These are phyloP conservation scores for Telmatherina bonti DNA, from an alignment of 2,797 vertebrate species.

Conservation along the genomic window DNA sequence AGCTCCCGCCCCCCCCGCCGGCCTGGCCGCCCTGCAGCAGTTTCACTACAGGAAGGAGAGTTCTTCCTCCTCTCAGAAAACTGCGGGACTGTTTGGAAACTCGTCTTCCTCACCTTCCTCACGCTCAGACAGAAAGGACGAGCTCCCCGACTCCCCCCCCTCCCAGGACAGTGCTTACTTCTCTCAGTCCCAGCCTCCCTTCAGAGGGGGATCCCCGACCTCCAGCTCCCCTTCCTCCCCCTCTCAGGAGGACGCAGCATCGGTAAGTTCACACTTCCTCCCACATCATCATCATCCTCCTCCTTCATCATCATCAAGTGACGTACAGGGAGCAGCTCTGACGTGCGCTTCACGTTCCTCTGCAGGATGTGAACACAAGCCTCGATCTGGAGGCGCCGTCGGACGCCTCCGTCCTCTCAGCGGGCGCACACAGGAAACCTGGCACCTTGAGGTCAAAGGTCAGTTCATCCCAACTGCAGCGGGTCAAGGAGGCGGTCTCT, in stretches of 20 bases:
- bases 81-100: constrained; percentile 6
- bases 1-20: constrained; percentile 34
- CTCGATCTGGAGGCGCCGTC: constrained; percentile 38
- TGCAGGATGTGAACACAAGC: constrained; percentile 61
- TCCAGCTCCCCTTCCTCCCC: constrained; percentile 4
- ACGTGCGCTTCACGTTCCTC: not conserved
- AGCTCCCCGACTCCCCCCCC: constrained; percentile 60
- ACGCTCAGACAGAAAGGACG: no score
- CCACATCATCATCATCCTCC: not conserved
- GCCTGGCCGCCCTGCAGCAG: constrained; percentile 72
- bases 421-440: constrained; percentile 27
- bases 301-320: not conserved
- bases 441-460: constrained; percentile 68
- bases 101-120: not conserved
- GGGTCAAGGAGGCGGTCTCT: no score
- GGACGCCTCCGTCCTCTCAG: constrained; percentile 23
- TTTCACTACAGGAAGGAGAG: constrained; percentile 78
- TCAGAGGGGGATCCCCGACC: constrained; percentile 33
- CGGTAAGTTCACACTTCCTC: constrained; percentile 41
- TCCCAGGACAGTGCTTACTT: constrained; percentile 79
- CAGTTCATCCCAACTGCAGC: constrained; percentile 3
- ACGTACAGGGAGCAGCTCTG: not conserved
- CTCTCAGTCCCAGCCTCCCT: constrained; percentile 76
- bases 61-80: not conserved
- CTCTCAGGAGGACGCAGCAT: constrained; percentile 5